These are phyloP conservation scores for Coelopa frigida DNA, from an alignment of 1,140 invertebrate species.

Conservation along the genomic window DNA sequence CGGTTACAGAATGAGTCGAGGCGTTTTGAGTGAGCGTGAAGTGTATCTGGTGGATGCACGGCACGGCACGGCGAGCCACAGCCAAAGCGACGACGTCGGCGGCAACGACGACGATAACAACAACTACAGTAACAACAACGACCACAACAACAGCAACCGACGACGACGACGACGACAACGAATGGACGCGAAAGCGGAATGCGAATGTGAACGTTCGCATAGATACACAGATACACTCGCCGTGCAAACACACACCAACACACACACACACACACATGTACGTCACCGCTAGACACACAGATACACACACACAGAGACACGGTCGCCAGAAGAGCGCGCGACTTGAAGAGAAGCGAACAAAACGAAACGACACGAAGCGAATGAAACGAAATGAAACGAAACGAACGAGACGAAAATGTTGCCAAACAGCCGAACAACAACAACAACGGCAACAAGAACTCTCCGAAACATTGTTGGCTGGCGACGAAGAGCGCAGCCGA, in stretches of 20 bases:
- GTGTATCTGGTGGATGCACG: conserved; percentile 13
- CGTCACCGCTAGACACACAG: not conserved
- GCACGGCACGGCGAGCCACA: conserved; percentile 20
- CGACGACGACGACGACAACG: conserved; percentile 14
- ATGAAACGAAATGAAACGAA: not conserved
- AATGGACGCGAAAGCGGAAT: conserved; percentile 9
- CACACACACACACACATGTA: conserved; percentile 6
- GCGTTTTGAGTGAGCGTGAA: conserved; percentile 45
- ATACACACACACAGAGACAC: conserved; percentile 1
- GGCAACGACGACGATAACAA: conserved; percentile 11
- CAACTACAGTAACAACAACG: no score
- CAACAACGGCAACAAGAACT: conserved; percentile 4
- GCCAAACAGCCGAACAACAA: not conserved
- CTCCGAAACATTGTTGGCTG: conserved; percentile 1
- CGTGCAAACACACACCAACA: no score
- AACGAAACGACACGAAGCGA: not conserved
- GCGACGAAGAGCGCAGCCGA: conserved; percentile 4
- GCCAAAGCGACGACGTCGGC: conserved; percentile 16
- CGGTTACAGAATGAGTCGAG: conserved; percentile 46
- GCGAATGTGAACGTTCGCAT: conserved; percentile 10
- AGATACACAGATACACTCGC: conserved; percentile 9
- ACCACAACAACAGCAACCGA: no score
- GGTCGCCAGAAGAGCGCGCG: conserved; percentile 10
- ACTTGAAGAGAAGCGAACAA: not conserved
- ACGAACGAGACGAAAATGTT: conserved; percentile 5